Evolutionary conservation across 1,140 invertebrate species (phyloP), one percentile per base, ranked within the genome.

Genomic region (Vanessa tameamea): DNA sequence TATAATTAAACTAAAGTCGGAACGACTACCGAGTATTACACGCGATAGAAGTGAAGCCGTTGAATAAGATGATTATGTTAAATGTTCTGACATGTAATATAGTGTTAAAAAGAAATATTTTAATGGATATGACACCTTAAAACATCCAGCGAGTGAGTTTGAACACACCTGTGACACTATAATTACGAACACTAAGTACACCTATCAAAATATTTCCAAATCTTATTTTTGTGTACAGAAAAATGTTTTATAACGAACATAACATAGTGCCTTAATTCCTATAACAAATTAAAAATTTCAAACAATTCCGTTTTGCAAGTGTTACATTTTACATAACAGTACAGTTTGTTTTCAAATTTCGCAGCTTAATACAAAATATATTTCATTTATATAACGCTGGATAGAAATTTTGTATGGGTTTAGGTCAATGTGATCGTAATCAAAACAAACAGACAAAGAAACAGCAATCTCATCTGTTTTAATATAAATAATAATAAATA

Each of bases 61-160:
- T 66, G 48, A 48, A 66, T 66, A 66, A 66, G 9, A 66, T 66
- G 53, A 66, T n/a, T 11, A 59, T 26, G 64, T 66, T 31, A 47
- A 66, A 66, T 66, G 47, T 61, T 61, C 67, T 72, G 70, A 72
- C 70, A 55, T 50, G 51, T 78, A 79, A 79, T 80, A 79, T 78
- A 76, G 75, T 75, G 73, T 73, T 71, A 69, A 76, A 69, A 72
- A 78, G 53, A 76, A 73, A 70, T 80, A 80, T 77, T 78, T 81
- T 79, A 79, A 72, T 68, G 73, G 50, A 47, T 53, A 69, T 76
- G 23, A 76, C 74, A 20, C 53, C 53, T 77, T 75, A 71, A 78
- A 67, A 57, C 59, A 55, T 26, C 31, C 73, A 63, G 71, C 53
- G 47, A 53, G n/a, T 16, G 47, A 53, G n/a, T 53, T 53, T 67